Base-by-base conservation (phyloP, 2,797 vertebrate genomes). In the Paedocypris micromegethes region DNA sequence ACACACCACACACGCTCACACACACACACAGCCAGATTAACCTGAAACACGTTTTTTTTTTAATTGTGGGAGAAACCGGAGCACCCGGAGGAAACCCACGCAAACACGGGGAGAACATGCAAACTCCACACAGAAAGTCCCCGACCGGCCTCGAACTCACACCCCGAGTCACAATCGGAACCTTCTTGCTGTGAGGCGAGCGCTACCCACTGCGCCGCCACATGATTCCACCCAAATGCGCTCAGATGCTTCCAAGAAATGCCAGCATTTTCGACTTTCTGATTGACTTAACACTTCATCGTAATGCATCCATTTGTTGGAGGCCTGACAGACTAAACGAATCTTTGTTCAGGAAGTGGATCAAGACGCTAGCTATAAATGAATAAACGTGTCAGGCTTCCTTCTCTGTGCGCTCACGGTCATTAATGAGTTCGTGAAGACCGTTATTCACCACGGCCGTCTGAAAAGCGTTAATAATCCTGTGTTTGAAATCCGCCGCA, bases 361-460 rank as follows among this genome's bases (percentile, higher is more conserved):
- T 86, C 84, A 81, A 78, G 77, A 7, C 76, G 78, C 78, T 68
- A 65, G 81, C 86, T 85, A 83, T 85, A 85, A 86, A 72, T 80
- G 78, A 86, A 87, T 87, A 84, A 86, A 82, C 83, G 63, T 71
- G 69, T 45, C 37, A 55, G 45, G 66, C 66, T 54, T 58, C 77
- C 64, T 59, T 72, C 76, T 69, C 47, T 48, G 48, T 56, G 38
- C n/a, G 6, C 67, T 70, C 75, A 82, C 80, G 78, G 69, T 60
- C 72, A 64, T 83, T 86, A 87, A 88, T 87, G 85, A 88, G 79
- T 84, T 83, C 86, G 83, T 78, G 86, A 82, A 81, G 83, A 58
- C 77, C 84, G 83, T 90, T 88, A 84, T 85, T 89, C 86, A 88
- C 66, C 3, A 65, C 72, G 54, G 79, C 79, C 79, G 75, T 69